These are phyloP conservation scores for Melanotaenia parkinsoni DNA, from an alignment of 2,797 vertebrate species.

Conservation along the genomic window DNA sequence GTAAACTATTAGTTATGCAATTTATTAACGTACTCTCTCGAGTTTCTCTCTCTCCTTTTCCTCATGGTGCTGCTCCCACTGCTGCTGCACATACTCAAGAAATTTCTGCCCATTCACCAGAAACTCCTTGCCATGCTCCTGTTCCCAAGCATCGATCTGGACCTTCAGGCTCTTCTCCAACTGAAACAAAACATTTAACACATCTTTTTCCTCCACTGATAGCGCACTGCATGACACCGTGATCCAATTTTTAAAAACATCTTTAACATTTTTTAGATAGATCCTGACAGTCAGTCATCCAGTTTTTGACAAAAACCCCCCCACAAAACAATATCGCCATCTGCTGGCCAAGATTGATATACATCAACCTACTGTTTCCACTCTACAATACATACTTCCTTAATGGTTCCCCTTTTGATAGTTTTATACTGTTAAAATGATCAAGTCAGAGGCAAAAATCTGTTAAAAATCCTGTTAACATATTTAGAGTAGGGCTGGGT, in stretches of 20 bases:
- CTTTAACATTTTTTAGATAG: not conserved
- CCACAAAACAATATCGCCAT: constrained; percentile 17
- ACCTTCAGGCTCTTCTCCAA: constrained; percentile 90
- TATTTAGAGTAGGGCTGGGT: not conserved
- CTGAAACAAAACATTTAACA: constrained; percentile 67
- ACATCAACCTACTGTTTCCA: not conserved
- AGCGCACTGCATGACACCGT: not conserved
- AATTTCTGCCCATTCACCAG: constrained; percentile 89
- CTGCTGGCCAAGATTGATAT: constrained; percentile 29
- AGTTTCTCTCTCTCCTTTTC: constrained; percentile 93
- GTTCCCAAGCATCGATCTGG: constrained; percentile 88
- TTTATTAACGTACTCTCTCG: constrained; percentile 86
- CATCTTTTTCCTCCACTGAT: not conserved
- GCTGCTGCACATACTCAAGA: constrained; percentile 87
- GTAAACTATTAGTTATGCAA: not conserved
- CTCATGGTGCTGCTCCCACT: constrained; percentile 86
- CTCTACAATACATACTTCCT: not conserved
- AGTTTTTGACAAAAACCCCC: too few species aligned
- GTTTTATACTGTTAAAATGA: not conserved
- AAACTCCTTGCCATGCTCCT: constrained; percentile 81
- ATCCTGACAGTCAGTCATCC: too few species aligned
- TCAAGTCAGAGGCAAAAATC: not conserved
- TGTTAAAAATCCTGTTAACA: not conserved
- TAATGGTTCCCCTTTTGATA: not conserved
- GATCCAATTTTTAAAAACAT: constrained; percentile 6